A percentile compares a stretch with the other conserved stretches of the same genome.
These are phyloP conservation scores for Panagrolaimus sp. DNA, from an alignment of 1,140 invertebrate species.

Conservation along the genomic window DNA sequence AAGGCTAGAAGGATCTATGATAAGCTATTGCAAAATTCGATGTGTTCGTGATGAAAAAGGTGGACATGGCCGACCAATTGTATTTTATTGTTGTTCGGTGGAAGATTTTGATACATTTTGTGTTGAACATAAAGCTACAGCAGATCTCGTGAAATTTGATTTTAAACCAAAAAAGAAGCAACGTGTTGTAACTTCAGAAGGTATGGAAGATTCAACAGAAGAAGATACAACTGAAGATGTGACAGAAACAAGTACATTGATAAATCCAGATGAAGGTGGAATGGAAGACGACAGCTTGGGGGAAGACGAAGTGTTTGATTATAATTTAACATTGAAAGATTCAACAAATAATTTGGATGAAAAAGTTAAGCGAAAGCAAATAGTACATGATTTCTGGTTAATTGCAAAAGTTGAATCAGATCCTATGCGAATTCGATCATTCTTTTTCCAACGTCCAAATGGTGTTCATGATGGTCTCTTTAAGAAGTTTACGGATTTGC, in stretches of 20 bases:
- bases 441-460: neutral
- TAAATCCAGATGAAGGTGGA: neutral
- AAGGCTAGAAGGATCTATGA: slow-evolving; percentile 13
- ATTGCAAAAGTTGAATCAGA: neutral
- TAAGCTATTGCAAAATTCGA: slow-evolving; percentile 29
- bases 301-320: neutral
- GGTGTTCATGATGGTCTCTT: neutral
- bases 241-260: neutral
- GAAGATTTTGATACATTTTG: slow-evolving; percentile 20
- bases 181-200: neutral
- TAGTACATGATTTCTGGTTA: slow-evolving; percentile 10
- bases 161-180: slow-evolving; percentile 18
- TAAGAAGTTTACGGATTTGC: neutral
- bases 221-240: slow-evolving; percentile 21
- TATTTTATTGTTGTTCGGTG: slow-evolving; percentile 34
- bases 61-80: neutral
- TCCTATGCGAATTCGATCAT: neutral
- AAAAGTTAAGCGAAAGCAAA: slow-evolving; percentile 7
- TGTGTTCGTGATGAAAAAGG: slow-evolving; percentile 8
- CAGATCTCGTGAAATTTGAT: slow-evolving; percentile 11
- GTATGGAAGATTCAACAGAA: neutral
- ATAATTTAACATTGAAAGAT: neutral
- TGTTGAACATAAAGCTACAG: neutral
- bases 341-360: slow-evolving; percentile 1
- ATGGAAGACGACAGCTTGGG: neutral